Evolutionary conservation across 2,113 vertebrate genomes (phyloP).

Genomic region (Microcebus jonahi): DNA sequence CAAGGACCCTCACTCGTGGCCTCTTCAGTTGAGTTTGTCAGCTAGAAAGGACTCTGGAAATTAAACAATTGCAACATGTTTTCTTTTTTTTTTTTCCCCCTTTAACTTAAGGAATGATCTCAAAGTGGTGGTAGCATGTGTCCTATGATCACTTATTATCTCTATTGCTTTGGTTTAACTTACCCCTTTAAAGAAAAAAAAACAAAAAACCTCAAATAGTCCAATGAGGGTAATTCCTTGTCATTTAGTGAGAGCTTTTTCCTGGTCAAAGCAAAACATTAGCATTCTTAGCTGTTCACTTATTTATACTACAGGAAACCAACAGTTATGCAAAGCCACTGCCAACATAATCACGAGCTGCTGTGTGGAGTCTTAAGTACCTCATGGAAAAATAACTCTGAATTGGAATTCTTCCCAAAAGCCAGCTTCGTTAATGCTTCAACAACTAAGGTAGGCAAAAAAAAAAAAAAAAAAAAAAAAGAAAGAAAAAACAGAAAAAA

Average conservation of each 20-base stretch:
- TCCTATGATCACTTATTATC: conserved; percentile 61
- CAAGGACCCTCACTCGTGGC: neutral
- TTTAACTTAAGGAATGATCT: conserved; percentile 20
- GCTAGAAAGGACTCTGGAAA: conserved; percentile 6
- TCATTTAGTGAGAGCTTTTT: conserved; percentile 66
- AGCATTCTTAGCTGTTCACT: conserved; percentile 73
- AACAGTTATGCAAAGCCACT: conserved; percentile 63
- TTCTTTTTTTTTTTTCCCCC: neutral
- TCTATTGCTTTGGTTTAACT: conserved; percentile 74
- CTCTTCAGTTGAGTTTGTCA: neutral
- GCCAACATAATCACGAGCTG: conserved; percentile 81
- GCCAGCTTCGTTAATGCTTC: conserved; percentile 69
- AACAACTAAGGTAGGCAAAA: conserved; percentile 63
- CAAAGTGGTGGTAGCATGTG: neutral
- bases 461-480: no score
- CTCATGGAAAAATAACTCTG: conserved; percentile 80
- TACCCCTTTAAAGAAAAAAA: conserved; percentile 37
- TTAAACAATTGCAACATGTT: conserved; percentile 2
- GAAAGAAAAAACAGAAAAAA: neutral
- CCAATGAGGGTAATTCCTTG: conserved; percentile 70
- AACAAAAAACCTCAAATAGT: conserved; percentile 40
- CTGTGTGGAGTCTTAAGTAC: conserved; percentile 79
- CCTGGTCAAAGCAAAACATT: conserved; percentile 76
- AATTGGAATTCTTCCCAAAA: conserved; percentile 76
- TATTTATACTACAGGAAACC: conserved; percentile 76